A percentile compares a stretch with the other conserved stretches of the same genome.
These are phyloP conservation scores for Drosophila kanapiae DNA, from an alignment of 1,140 invertebrate species.

Conservation along the genomic window DNA sequence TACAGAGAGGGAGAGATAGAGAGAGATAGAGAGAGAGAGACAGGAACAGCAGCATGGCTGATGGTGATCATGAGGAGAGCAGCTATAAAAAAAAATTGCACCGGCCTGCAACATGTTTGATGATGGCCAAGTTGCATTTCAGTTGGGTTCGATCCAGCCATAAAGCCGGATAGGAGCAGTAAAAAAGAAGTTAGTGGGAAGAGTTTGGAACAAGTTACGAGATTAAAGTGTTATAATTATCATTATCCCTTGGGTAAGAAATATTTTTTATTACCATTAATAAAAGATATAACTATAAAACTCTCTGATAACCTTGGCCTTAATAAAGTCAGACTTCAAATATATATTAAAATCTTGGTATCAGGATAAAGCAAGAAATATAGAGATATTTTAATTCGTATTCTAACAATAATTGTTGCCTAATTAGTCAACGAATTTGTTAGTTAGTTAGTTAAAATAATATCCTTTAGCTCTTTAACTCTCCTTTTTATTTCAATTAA, in stretches of 20 bases:
- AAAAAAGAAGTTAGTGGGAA: neutral
- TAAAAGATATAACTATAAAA: neutral
- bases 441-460: neutral
- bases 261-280: neutral
- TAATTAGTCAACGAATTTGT: too few relatives aligned
- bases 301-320: too few relatives aligned
- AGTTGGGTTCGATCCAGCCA: slow-evolving; percentile 1
- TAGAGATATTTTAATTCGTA: neutral
- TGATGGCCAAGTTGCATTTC: slow-evolving; percentile 10
- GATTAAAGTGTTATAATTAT: neutral
- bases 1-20: neutral
- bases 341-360: too few relatives aligned
- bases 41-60: neutral
- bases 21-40: neutral
- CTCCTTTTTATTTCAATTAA: neutral
- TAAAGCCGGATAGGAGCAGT: neutral
- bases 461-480: neutral
- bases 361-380: neutral
- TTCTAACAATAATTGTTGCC: neutral
- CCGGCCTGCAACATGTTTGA: slow-evolving; percentile 22
- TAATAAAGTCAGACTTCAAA: neutral
- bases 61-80: slow-evolving; percentile 36
- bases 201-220: neutral
- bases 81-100: slow-evolving; percentile 11
- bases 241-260: neutral